Evolutionary conservation across 2,888 invertebrate species (phyloP).

Genomic region (Andrena flavipes): DNA sequence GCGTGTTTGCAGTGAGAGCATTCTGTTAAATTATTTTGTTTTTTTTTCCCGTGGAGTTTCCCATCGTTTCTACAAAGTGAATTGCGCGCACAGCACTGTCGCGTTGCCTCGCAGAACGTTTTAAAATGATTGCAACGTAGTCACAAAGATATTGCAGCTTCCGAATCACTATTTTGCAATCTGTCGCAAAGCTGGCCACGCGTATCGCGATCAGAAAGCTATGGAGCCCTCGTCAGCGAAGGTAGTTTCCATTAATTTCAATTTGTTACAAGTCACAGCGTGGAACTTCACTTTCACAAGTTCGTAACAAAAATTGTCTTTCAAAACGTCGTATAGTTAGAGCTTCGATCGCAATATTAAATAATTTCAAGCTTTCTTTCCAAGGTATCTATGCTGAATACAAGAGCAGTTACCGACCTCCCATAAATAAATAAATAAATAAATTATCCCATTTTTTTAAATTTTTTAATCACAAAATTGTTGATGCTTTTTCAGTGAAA

Average conservation of each 20-base stretch:
- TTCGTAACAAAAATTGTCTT: background rate
- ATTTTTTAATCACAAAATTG: too few species aligned
- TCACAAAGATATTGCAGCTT: background rate
- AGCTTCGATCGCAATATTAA: too few species aligned
- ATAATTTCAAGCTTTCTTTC: too few species aligned
- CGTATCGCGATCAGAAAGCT: background rate
- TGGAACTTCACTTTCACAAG: background rate
- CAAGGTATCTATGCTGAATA: too few species aligned
- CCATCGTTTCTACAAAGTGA: background rate
- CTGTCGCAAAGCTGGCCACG: background rate
- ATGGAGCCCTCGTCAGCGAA: background rate
- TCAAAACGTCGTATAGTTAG: too few species aligned
- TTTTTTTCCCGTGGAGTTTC: background rate
- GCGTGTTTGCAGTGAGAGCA: background rate
- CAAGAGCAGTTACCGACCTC: too few species aligned
- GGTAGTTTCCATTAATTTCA: background rate
- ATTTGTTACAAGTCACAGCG: background rate
- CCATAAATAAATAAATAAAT: too few species aligned
- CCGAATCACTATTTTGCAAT: background rate
- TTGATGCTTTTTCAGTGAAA: too few species aligned
- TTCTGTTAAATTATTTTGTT: slow-evolving; percentile 4
- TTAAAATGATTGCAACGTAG: slow-evolving; percentile 29
- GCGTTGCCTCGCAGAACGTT: background rate
- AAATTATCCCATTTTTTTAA: too few species aligned
- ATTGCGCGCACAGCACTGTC: background rate